Conservation (phyloP, 1,140 invertebrate genomes). For the Archivesica marissinica region DNA sequence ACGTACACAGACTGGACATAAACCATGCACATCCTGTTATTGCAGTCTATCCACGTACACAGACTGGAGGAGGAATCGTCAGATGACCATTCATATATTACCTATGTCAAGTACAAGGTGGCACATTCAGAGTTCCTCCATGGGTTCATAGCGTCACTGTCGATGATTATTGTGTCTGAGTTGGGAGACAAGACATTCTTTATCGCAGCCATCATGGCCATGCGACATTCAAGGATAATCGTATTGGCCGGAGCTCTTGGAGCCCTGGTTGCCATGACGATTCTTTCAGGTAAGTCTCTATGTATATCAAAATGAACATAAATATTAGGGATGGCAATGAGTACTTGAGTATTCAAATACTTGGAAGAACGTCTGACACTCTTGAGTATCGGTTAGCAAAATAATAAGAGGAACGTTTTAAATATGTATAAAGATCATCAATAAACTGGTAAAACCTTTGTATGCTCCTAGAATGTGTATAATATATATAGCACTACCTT, state of each 20-base stretch:
- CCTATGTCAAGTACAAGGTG: constrained; percentile 63
- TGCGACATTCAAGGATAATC: constrained; percentile 96
- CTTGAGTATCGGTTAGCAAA: too few relatives aligned
- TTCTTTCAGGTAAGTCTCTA: constrained; percentile 94
- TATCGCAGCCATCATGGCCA: constrained; percentile 99
- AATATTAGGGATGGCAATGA: too few relatives aligned
- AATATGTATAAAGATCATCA: too few relatives aligned
- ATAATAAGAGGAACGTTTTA: too few relatives aligned
- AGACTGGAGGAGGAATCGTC: constrained; percentile 60
- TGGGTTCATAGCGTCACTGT: constrained; percentile 96
- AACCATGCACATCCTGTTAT: neutral
- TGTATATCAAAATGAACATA: too few relatives aligned
- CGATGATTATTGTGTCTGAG: constrained; percentile 98
- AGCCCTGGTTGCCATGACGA: constrained; percentile 97
- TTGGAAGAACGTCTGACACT: too few relatives aligned
- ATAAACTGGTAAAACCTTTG: too few relatives aligned
- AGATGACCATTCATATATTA: constrained; percentile 65
- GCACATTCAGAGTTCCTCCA: constrained; percentile 91
- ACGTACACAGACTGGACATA: too few relatives aligned
- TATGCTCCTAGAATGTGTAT: too few relatives aligned
- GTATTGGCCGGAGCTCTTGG: constrained; percentile 97
- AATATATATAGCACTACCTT: too few relatives aligned
- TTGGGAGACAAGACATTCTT: constrained; percentile 99
- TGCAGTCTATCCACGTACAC: constrained; percentile 44
- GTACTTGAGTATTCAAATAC: too few relatives aligned